Conservation (phyloP, 1,140 invertebrate species). For the Idris sp. region DNA sequence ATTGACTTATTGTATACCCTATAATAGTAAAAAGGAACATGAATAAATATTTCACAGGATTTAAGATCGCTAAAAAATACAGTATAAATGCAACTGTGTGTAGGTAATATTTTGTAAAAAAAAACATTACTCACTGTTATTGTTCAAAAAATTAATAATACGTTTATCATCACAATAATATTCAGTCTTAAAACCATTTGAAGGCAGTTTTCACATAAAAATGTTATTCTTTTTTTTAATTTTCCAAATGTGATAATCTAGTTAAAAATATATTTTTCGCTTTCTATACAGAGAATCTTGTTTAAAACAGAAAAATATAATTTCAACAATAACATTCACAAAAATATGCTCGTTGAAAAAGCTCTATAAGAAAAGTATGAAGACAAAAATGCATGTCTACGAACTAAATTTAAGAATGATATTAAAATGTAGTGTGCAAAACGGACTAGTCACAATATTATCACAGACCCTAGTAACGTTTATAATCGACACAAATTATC, state of each 20-base stretch:
- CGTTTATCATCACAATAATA: conserved; percentile 12
- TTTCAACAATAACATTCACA: conserved; percentile 6
- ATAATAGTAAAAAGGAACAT: conserved; percentile 16
- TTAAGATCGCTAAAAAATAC: conserved; percentile 31
- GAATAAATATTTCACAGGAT: conserved; percentile 19
- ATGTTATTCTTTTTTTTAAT: too few relatives aligned
- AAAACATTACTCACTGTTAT: conserved; percentile 3
- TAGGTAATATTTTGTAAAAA: not conserved
- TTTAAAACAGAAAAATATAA: too few relatives aligned
- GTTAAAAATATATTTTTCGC: too few relatives aligned
- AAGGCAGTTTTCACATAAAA: conserved; percentile 10
- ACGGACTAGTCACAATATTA: conserved; percentile 35
- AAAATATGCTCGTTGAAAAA: conserved; percentile 8
- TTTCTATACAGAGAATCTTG: too few relatives aligned
- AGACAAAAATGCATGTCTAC: not conserved
- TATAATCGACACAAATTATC: conserved; percentile 21
- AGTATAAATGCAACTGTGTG: conserved; percentile 12
- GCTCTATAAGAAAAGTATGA: conserved; percentile 1
- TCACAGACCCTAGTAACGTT: conserved; percentile 30
- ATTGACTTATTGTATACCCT: conserved; percentile 4
- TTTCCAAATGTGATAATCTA: too few relatives aligned
- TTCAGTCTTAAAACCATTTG: conserved; percentile 7
- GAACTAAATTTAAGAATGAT: conserved; percentile 13
- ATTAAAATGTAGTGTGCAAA: conserved; percentile 15
- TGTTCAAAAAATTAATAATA: conserved; percentile 9